Base-by-base conservation (phyloP, 2,797 vertebrate species). In the Nyctibius grandis region DNA sequence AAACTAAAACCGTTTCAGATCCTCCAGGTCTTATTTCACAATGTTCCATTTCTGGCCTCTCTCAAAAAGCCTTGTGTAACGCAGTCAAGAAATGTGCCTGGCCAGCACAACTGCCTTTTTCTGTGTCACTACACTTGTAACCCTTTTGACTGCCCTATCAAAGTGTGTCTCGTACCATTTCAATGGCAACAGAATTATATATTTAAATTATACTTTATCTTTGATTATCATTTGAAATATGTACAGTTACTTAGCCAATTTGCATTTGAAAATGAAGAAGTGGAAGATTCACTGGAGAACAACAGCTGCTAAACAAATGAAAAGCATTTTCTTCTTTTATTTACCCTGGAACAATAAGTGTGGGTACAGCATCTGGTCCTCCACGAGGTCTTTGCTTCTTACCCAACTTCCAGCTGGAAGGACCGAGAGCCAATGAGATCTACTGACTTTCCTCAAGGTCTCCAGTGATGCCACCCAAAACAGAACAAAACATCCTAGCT, bases 271-370 rank as follows among this genome's bases (percentile, higher is more conserved):
- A 89, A 95, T 72, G 33, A 84, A 60, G 34, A 76, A 85, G 56
- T 72, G 9, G 56, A 95, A 91, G 68, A 85, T 82, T 87, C 68
- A 82, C 68, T 16, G 9, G 34, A 93, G 70, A 79, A 79, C 67
- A 90, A 79, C 86, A 96, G 96, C 95, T 91, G 78, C 90, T 92
- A 56, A 80, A 92, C 47, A 91, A 89, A 91, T 29, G 45, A 85
- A 83, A 91, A 94, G 18, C 53, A 51, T 68, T 95, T 87, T 89
- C 84, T 79, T 86, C 73, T 90, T 91, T 88, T 93, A 90, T 94
- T 96, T 95, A 87, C 74, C 45, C 81, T 93, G 90, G 83, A 92
- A 94, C 80, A 56, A 14, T 47, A 75, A 82, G 29, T 26, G 61
- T 74, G 57, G 74, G 50, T 72, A 50, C 45, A 93, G 72, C 85